Percentiles rank a stretch among this genome's conserved stretches.
phyloP scores from a whole-genome alignment of 2,888 invertebrate species.

The Lagria hirta region DNA sequence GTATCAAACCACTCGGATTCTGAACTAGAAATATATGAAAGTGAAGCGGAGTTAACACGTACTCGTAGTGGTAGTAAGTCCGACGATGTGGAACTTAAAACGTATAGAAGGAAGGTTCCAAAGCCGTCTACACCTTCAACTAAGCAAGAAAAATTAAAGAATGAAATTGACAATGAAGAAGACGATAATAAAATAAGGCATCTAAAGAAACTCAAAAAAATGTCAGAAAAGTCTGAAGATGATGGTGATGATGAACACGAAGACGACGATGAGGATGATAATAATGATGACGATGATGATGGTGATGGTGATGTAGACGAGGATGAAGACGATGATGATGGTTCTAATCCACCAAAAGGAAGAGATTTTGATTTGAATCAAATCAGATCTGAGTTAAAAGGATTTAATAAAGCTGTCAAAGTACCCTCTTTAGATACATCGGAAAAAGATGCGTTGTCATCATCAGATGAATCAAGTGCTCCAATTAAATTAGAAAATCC shows the following conservation, averaged over 20 bases:
- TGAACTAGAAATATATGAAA: slow-evolving; percentile 57
- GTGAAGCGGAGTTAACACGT: slow-evolving; percentile 43
- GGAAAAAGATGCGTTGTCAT: slow-evolving; percentile 44
- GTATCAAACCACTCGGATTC: slow-evolving; percentile 61
- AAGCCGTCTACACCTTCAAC: slow-evolving; percentile 25
- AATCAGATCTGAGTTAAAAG: slow-evolving; percentile 81
- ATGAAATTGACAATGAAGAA: slow-evolving; percentile 53
- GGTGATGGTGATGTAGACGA: slow-evolving; percentile 53
- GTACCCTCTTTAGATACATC: slow-evolving; percentile 43
- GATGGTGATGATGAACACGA: slow-evolving; percentile 56
- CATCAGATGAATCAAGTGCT: slow-evolving; percentile 45
- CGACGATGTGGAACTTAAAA: slow-evolving; percentile 45
- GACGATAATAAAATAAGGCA: slow-evolving; percentile 26
- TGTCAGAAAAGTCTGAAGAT: slow-evolving; percentile 51
- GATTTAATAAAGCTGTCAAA: slow-evolving; percentile 67
- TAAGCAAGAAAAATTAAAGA: slow-evolving; percentile 47
- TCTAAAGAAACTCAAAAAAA: slow-evolving; percentile 51
- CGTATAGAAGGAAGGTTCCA: slow-evolving; percentile 35
- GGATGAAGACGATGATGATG: slow-evolving; percentile 55
- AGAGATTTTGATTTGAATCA: slow-evolving; percentile 83
- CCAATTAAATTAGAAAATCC: slow-evolving; percentile 27
- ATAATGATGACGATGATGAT: slow-evolving; percentile 54
- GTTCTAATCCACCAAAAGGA: slow-evolving; percentile 58
- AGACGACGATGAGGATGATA: slow-evolving; percentile 54
- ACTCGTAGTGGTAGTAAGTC: slow-evolving; percentile 47